Evolutionary conservation across 2,888 invertebrate species (phyloP), one percentile per base, ranked within the genome.

Genomic region (Catonia carolina): DNA sequence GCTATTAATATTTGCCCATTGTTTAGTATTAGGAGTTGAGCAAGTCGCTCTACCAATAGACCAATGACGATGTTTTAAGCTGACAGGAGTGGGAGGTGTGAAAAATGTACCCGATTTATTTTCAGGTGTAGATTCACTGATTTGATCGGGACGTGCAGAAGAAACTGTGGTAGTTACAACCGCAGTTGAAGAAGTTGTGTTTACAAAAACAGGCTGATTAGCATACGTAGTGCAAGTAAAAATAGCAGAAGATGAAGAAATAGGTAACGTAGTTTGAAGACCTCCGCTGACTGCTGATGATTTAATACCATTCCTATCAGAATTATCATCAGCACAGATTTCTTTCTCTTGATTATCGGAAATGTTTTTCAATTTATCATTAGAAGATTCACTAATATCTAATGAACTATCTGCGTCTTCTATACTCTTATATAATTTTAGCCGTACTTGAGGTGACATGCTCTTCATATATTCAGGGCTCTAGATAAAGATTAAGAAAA

Each of bases 61-160:
- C 45, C 53, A 47, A 27, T 51, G 47, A 6, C 51, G 54, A 39
- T 58, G 58, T 52, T 49, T 54, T 31, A 50, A 37, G 17, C 35
- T 22, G 39, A 48, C 37, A 35, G 58, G 58, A 10, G 39, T 57
- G 22, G 51, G 35, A 14, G 57, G 57, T n/a, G 57, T 57, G 27
- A 53, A 57, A 20, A 57, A 57, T 35, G 37, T 37, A 15, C 22
- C 41, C 4, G 45, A 20, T 18, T 22, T 22, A 14, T n/a, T 45
- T 1, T 23, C 45, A 7, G 45, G 45, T 18, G 45, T 45, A 7
- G 45, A 45, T 14, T 20, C 45, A 17, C 18, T 22, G 5, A 45
- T 5, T 6, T 8, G 8, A 27, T 27, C 27, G n/a, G n/a, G n/a
- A n/a, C n/a, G n/a, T n/a, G n/a, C n/a, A n/a, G n/a, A n/a, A n/a